These are phyloP conservation scores for Anabacerthia variegaticeps DNA, from an alignment of 2,797 vertebrate genomes.

Conservation along the genomic window DNA sequence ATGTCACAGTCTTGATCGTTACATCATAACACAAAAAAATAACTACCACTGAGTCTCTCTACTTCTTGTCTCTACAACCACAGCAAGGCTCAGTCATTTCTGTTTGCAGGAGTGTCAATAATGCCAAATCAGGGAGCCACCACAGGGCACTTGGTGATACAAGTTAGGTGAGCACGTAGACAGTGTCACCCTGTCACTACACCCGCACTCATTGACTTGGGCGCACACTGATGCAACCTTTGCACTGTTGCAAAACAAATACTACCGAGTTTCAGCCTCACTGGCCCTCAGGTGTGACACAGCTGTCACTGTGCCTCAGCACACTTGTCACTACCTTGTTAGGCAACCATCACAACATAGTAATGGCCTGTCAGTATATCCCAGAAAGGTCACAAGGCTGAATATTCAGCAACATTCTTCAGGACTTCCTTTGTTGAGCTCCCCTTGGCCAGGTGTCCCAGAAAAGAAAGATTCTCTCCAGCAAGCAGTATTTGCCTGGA, in stretches of 20 bases:
- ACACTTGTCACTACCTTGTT: background rate
- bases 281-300: background rate
- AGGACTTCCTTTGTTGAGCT: background rate
- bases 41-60: background rate
- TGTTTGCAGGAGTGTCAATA: rapidly evolving
- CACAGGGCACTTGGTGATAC: background rate
- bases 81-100: background rate
- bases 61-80: background rate
- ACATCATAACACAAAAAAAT: background rate
- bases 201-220: background rate
- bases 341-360: background rate
- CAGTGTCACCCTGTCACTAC: background rate
- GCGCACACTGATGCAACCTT: background rate
- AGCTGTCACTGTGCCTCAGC: background rate
- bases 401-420: background rate
- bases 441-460: background rate
- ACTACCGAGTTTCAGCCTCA: background rate
- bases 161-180: background rate
- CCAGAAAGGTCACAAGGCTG: background rate
- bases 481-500: background rate
- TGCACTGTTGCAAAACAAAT: slow-evolving; percentile 1
- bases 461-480: background rate
- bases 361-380: background rate
- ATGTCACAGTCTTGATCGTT: background rate
- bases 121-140: background rate